These are phyloP conservation scores for Taphrorychus bicolor DNA, from an alignment of 2,888 invertebrate species.

Conservation along the genomic window DNA sequence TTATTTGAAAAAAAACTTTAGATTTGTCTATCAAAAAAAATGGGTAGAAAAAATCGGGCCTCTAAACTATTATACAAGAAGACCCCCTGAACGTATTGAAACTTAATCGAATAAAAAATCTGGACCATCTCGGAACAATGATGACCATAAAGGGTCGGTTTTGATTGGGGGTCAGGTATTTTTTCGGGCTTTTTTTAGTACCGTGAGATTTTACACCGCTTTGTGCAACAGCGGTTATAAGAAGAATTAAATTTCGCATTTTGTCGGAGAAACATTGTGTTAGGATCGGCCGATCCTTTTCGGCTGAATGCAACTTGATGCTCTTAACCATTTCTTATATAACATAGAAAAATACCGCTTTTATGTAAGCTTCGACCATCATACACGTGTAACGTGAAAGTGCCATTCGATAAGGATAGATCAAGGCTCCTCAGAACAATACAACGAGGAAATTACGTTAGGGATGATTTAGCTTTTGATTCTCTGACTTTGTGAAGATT, in stretches of 20 bases:
- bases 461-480: constrained; percentile 1
- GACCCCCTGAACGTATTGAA: constrained; percentile 21
- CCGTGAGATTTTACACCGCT: constrained; percentile 51
- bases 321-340: constrained; percentile 35
- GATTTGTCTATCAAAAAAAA: too few species aligned
- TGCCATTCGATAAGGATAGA: background rate
- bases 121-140: constrained; percentile 50
- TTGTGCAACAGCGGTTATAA: constrained; percentile 46
- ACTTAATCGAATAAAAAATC: constrained; percentile 49
- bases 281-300: constrained; percentile 29
- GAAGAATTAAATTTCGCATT: constrained; percentile 52
- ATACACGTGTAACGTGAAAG: constrained; percentile 5
- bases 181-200: constrained; percentile 46
- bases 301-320: constrained; percentile 37
- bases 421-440: background rate
- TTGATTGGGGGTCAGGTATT: constrained; percentile 50
- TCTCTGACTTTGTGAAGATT: background rate
- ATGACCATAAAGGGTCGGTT: constrained; percentile 50
- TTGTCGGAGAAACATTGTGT: constrained; percentile 37
- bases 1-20: too few species aligned
- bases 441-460: constrained; percentile 1
- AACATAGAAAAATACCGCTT: background rate
- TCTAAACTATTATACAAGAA: background rate
- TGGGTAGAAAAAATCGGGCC: background rate
- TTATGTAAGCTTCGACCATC: background rate